Base-by-base conservation (phyloP, 2,888 invertebrate genomes). In the Poecilobothrus nobilitatus region DNA sequence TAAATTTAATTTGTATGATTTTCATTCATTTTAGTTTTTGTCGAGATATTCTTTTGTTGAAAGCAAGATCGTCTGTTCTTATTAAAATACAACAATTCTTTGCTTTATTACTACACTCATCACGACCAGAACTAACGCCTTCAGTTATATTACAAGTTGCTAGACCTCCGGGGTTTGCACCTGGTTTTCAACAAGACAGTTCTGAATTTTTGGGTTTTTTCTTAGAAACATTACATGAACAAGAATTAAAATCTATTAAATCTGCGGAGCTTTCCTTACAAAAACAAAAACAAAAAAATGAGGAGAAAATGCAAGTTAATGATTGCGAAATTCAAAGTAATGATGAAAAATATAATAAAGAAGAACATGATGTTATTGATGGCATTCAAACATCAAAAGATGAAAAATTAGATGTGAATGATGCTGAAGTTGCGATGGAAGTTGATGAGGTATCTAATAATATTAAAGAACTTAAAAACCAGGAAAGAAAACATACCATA, bases 151-250 rank as follows among this genome's bases (percentile, higher is more conserved):
- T 90, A 72, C 83, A 85, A 65, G 86, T 87, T 1, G 88, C 91
- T 1, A 85, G 90, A 73, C 93, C 94, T 8, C 87, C 90, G 0
- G 91, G 91, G 76, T 94, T 94, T 79, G 84, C 87, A 44, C 84
- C 85, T 8, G 89, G 92, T 20, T 86, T 89, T 72, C 94, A 95
- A 75, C 94, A 95, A 76, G 94, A 94, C 76, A 93, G 94, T 80
- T 92, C 92, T 0, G 94, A 94, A 81, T 94, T 92, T 81, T 82
- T 94, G 68, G 89, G 91, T 81, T 91, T 84, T 81, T 72, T 82
- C 63, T 73, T 82, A 20, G 82, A 82, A 71, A 76, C 79, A n/a
- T 79, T 94, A 68, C 90, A 91, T 72, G 91, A 92, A 71, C 90
- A 92, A 75, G 89, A 90, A 75, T 84, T 78, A 5, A 22, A 63